Percentiles rank a stretch among this genome's conserved stretches.
phyloP scores from a whole-genome alignment of 2,113 vertebrate species.

The Sorex fumeus region DNA sequence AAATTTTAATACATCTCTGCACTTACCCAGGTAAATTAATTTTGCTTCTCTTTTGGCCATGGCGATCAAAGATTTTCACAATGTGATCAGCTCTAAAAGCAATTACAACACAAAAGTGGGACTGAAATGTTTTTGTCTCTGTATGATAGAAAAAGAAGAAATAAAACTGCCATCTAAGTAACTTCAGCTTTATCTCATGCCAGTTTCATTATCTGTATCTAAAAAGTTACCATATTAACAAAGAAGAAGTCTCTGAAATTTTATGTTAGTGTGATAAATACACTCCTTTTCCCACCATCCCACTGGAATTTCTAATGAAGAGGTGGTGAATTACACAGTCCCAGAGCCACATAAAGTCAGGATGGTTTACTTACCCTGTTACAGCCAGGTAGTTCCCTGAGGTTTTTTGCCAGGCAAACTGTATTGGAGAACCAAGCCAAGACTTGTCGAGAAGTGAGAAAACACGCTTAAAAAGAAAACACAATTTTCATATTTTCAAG shows the following conservation, averaged over 20 bases:
- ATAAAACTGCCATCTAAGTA: background rate
- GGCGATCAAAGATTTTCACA: constrained; percentile 98
- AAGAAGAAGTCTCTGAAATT: constrained; percentile 10
- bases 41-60: constrained; percentile 97
- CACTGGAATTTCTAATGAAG: constrained; percentile 16
- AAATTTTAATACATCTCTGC: constrained; percentile 53
- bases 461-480: constrained; percentile 89
- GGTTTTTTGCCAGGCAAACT: constrained; percentile 96
- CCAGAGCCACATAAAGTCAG: background rate
- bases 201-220: constrained; percentile 51
- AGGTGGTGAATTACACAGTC: background rate
- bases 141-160: background rate
- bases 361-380: constrained; percentile 92
- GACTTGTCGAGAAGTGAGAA: constrained; percentile 94
- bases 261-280: constrained; percentile 16
- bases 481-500: constrained; percentile 59
- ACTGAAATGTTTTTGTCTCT: constrained; percentile 52
- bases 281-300: constrained; percentile 37
- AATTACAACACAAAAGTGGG: constrained; percentile 59
- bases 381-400: constrained; percentile 97
- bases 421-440: constrained; percentile 91
- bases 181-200: constrained; percentile 39
- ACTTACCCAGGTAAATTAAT: constrained; percentile 95
- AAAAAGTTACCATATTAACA: constrained; percentile 14
- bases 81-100: constrained; percentile 91